Evolutionary conservation across 2,888 invertebrate species (phyloP), one percentile per base, ranked within the genome.

Genomic region (Ephialtes manifestator): DNA sequence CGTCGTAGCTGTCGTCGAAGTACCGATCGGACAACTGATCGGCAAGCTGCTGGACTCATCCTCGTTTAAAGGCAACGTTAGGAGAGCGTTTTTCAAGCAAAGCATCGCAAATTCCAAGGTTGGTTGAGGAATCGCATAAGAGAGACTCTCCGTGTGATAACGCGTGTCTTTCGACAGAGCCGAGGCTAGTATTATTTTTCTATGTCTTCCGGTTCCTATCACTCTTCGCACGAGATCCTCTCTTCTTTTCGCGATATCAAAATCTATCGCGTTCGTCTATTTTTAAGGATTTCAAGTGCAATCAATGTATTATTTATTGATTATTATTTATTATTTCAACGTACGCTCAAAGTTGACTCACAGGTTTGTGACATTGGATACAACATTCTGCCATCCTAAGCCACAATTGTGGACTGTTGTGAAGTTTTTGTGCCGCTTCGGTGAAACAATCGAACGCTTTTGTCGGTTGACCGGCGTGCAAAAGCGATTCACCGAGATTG

Each of bases 371-470:
- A 91, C 95, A 95, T 89, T 95, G 96, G 63, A 98, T 97, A 93
- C 98, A 98, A 92, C 99, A 98, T 94, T 99, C 99, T 0, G 99
- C 98, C 90, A 99, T 95, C 89, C 99, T 95, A 81, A 98, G 95
- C 99, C 99, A 99, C 55, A 99, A 95, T 79, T 97, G 95, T 4
- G 99, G 97, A 94, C 98, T 99, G 89, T 97, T 97, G 85, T 97
- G 98, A 91, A 97, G 98, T 81, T 97, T 96, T 87, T 98, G 96
- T 0, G 98, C 96, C 2, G 97, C 97, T 93, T 98, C 97, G 15
- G 98, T 96, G 60, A 99, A 96, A 93, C 98, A 98, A 91, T 98
- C 98, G 94, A 99, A 99, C 0, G 99, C 99, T 90, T 97, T 97
- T 84, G 96, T 95, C 0, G 98, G 96, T 89, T 97, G 96, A 78